Percentiles rank a stretch among this genome's conserved stretches.
Conservation (phyloP, 2,888 invertebrate genomes). For the Ypsolopha scabrella region DNA sequence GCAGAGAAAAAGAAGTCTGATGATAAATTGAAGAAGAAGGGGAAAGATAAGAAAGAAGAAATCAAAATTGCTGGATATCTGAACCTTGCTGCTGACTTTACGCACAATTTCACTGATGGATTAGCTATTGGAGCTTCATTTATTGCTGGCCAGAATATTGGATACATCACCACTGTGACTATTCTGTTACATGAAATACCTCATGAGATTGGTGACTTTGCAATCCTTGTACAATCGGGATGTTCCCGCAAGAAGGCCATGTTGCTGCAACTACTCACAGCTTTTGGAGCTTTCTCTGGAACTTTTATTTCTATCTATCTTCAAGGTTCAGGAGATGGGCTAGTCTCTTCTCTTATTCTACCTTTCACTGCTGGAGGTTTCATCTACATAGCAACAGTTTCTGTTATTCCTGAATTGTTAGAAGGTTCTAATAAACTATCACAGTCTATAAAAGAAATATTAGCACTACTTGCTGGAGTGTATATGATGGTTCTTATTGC, state of each 20-base stretch:
- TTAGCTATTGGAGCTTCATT: conserved; percentile 98
- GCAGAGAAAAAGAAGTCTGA: conserved; percentile 50
- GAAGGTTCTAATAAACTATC: conserved; percentile 87
- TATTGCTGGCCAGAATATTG: conserved; percentile 89
- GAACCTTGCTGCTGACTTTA: conserved; percentile 97
- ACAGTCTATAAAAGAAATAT: conserved; percentile 92
- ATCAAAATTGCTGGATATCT: conserved; percentile 82
- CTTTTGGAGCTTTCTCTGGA: conserved; percentile 94
- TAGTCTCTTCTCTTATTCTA: conserved; percentile 88
- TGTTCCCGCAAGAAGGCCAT: conserved; percentile 95
- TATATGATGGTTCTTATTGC: conserved; percentile 97
- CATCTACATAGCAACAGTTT: conserved; percentile 99
- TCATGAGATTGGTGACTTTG: conserved; percentile 99
- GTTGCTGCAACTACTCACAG: conserved; percentile 93
- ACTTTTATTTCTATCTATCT: conserved; percentile 89
- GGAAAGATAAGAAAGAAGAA: conserved; percentile 49
- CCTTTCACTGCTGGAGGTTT: conserved; percentile 99
- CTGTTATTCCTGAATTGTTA: conserved; percentile 96
- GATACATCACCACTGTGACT: conserved; percentile 92
- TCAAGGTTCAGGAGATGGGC: conserved; percentile 77
- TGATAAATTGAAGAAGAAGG: conserved; percentile 45
- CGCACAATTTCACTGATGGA: conserved; percentile 99
- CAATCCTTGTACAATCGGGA: conserved; percentile 97
- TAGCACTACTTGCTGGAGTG: conserved; percentile 90
- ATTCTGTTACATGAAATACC: conserved; percentile 98